Evolutionary conservation across 1,140 invertebrate genomes (phyloP), one percentile per base, ranked within the genome.

Genomic region (Heliconius nattereri): DNA sequence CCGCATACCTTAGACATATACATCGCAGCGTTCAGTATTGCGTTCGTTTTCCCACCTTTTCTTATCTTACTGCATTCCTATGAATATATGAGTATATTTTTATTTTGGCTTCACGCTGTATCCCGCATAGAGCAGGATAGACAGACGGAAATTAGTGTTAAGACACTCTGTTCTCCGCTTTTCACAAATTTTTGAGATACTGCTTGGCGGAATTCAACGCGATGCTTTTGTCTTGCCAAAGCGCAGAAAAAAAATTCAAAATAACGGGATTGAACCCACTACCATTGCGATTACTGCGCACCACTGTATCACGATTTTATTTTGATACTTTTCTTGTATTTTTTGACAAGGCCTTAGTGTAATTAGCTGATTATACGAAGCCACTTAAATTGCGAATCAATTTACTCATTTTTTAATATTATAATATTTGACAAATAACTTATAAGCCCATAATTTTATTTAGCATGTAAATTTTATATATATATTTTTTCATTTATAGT

Each of bases 51-150:
- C 78, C 87, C 91, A 87, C 88, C 86, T 89, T 94, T 94, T 85
- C 92, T 86, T 89, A 95, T 93, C 84, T 90, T 94, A 94, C 93
- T 95, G 91, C 94, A 93, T 76, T 94, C 94, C 94, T 95, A 94
- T 81, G 87, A 83, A 91, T 83, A 89, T 88, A 89, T 96, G 16
- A 71, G 49, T 71, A 35, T 35, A 32, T 40, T 72, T 72, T 72
- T 66, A 66, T 26, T 66, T 66, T 57, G n/a, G n/a, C n/a, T 23
- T 57, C 54, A 57, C 54, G 54, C 23, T 66, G 23, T 29, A 66
- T 23, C 20, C 54, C 54, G 20, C 60, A 26, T 26, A 66, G 6
- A 29, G 60, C 26, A 19, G 23, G 26, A 5, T 13, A 60, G 54
- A 20, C n/a, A 60, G 8, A 26, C 19, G n/a, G 54, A 60, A 60